phyloP scores from a whole-genome alignment of 2,113 vertebrate genomes.

The Tinamus guttatus region DNA sequence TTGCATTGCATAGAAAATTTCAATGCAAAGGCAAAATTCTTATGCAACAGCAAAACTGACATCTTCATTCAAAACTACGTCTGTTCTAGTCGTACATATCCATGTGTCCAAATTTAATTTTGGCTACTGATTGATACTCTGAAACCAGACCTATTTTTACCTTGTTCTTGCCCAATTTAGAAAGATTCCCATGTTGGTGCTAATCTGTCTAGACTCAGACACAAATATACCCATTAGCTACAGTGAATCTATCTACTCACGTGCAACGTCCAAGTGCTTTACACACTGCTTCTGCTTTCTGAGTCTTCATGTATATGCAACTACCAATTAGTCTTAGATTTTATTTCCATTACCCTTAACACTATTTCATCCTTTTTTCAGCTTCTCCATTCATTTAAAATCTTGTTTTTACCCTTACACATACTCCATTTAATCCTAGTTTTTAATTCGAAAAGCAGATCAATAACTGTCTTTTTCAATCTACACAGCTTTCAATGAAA shows the following conservation, averaged over 20 bases:
- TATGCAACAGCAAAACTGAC: rapidly evolving
- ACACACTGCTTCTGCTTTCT: background rate
- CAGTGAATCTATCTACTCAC: rapidly evolving
- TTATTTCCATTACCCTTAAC: background rate
- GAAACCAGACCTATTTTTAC: background rate
- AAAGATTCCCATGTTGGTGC: background rate
- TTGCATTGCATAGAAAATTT: background rate
- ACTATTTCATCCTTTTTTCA: background rate
- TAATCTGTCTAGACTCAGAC: rapidly evolving
- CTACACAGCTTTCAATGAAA: conserved; percentile 59
- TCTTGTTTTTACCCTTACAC: conserved; percentile 18
- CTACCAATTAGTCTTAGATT: background rate
- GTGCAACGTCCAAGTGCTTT: background rate
- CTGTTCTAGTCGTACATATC: rapidly evolving
- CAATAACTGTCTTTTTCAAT: conserved; percentile 21
- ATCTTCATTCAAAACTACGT: background rate
- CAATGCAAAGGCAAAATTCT: background rate
- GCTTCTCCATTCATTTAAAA: conserved; percentile 27
- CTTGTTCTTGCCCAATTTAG: background rate
- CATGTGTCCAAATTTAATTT: background rate
- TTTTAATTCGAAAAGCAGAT: conserved; percentile 61
- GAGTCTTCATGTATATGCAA: background rate
- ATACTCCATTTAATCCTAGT: conserved; percentile 42
- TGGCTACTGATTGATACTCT: background rate
- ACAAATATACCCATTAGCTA: background rate